phyloP scores from a whole-genome alignment of 2,113 vertebrate species.

The Platysteira castanea region DNA sequence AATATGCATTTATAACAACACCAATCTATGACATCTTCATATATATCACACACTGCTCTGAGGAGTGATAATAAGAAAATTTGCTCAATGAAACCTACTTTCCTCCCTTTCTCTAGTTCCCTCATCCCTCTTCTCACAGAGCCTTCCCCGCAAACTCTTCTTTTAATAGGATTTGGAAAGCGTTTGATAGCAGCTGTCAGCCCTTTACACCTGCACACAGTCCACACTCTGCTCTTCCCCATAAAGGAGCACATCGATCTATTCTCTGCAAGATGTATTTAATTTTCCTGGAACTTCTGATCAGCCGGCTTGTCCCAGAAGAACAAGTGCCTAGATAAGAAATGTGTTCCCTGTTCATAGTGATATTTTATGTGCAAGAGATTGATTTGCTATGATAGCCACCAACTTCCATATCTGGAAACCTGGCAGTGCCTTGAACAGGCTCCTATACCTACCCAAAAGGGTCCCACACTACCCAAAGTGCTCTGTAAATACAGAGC shows the following conservation, averaged over 20 bases:
- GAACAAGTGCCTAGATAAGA: not conserved
- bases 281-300: not conserved
- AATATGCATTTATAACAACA: not conserved
- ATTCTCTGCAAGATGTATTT: not conserved
- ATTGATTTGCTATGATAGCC: not conserved
- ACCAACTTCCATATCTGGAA: not conserved
- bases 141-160: not conserved
- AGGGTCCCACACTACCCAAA: no score
- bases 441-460: not conserved
- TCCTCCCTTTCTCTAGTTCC: not conserved
- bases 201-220: not conserved
- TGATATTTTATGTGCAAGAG: not conserved
- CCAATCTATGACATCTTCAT: not conserved
- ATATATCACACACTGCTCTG: not conserved
- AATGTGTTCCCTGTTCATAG: not conserved
- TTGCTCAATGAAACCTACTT: not conserved
- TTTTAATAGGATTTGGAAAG: not conserved
- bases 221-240: not conserved
- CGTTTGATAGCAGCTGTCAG: not conserved
- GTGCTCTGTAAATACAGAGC: not conserved
- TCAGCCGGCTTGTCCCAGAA: not conserved
- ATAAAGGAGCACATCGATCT: not conserved
- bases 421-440: not conserved
- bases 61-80: not conserved
- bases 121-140: not conserved